phyloP scores from a whole-genome alignment of 2,888 invertebrate genomes.

The Alcis repandata region DNA sequence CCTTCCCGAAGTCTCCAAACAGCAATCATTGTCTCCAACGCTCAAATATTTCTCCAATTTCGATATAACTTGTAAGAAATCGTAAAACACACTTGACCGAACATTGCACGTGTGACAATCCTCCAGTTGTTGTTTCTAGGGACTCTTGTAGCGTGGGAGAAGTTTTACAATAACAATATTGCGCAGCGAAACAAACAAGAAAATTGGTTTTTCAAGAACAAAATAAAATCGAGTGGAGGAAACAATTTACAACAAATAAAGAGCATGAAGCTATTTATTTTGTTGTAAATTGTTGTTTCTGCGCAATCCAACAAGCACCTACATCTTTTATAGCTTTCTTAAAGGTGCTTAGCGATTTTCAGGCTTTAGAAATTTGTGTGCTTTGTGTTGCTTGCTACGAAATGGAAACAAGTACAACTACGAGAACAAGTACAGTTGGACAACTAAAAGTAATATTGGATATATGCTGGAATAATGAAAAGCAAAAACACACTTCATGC shows the following conservation, averaged over 20 bases:
- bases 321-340: neutral
- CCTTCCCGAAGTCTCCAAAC: too few relatives aligned
- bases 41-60: constrained; percentile 14
- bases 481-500: too few relatives aligned
- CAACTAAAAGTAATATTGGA: too few relatives aligned
- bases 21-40: neutral
- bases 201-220: constrained; percentile 50
- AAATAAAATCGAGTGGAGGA: constrained; percentile 52
- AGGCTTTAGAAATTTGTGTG: neutral
- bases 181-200: constrained; percentile 51
- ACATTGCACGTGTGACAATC: constrained; percentile 38
- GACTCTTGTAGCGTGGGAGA: constrained; percentile 48
- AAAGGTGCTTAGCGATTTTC: neutral
- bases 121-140: constrained; percentile 40
- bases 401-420: too few relatives aligned
- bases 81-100: constrained; percentile 23
- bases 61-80: constrained; percentile 21
- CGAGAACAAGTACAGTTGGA: too few relatives aligned
- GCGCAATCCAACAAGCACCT: neutral
- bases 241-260: constrained; percentile 48
- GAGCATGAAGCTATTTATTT: constrained; percentile 18
- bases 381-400: too few relatives aligned
- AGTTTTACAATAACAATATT: constrained; percentile 64
- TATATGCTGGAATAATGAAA: too few relatives aligned
- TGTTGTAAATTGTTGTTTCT: constrained; percentile 38